Evolutionary conservation across 1,140 invertebrate genomes (phyloP).

Genomic region (Penaeus vannamei): DNA sequence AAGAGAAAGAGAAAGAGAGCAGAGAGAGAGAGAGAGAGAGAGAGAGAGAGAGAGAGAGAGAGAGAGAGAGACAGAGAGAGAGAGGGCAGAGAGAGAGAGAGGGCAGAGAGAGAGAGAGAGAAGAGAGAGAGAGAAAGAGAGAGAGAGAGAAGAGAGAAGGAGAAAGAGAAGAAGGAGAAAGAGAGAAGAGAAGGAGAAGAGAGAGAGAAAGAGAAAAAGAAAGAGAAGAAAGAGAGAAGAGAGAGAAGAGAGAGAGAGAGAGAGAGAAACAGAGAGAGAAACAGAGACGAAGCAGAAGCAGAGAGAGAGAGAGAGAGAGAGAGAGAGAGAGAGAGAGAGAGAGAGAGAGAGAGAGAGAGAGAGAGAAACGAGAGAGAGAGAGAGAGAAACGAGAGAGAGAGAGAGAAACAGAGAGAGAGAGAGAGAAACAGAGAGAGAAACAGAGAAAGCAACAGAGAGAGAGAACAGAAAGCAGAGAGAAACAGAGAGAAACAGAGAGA

Average conservation of each 20-base stretch:
- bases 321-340: background rate
- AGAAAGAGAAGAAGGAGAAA: no score
- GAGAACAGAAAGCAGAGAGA: background rate
- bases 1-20: background rate
- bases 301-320: background rate
- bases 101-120: no score
- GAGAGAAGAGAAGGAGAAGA: background rate
- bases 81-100: no score
- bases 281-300: no score
- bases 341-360: slow-evolving; percentile 14
- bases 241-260: no score
- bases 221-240: no score
- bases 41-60: no score
- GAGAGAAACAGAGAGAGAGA: background rate
- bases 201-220: background rate
- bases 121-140: background rate
- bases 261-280: no score
- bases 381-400: no score
- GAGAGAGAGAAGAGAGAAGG: background rate
- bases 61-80: no score
- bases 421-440: background rate
- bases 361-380: background rate
- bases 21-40: no score
- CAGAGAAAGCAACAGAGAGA: background rate
- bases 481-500: no score